Base-by-base conservation (phyloP, 2,888 invertebrate genomes). In the Bruchidius siliquastri region DNA sequence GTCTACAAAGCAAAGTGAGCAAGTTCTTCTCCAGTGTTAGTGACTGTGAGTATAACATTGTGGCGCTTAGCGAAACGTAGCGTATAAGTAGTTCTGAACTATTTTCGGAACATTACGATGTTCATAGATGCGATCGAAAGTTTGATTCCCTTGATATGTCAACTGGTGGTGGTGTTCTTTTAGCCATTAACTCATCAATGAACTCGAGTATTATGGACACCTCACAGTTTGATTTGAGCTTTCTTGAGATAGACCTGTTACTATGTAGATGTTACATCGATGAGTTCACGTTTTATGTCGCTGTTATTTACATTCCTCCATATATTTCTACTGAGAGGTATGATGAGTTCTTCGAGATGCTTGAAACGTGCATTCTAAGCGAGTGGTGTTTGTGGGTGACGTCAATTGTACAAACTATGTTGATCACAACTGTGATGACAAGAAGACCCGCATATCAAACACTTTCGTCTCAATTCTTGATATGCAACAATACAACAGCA, bases 301-400 rank as follows among this genome's bases (percentile, higher is more conserved):
- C 70, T 13, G 70, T 70, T 4, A 20, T 70, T 13, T 70, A 70
- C 20, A 70, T 70, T 10, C 70, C 70, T n/a, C 70, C 70, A 70
- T 13, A 22, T n/a, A 22, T 70, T 70, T 22, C 22, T 22, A 13
- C 3, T 13, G 70, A 22, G 22, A 70, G 49, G 18, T 49, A 13
- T 49, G 49, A 32, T 26, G 4, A 22, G 13, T 20, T 21, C 18
- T 13, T 32, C 18, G 49, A 49, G 18, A 8, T 49, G 8, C 49
- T 49, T 49, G 49, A 8, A 70, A 70, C 22, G 1, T 30, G 21
- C 18, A 30, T 30, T 21, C 20, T 20, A 32, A 68, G 13, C 8
- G 18, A 4, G 1, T 49, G 18, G 3, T 49, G 49, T 13, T 49
- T 49, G 1, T 18, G 18, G 49, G 49, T 13, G 49, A 49, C 18